These are phyloP conservation scores for Diglossa brunneiventris DNA, from an alignment of 2,113 vertebrate species.

Conservation along the genomic window DNA sequence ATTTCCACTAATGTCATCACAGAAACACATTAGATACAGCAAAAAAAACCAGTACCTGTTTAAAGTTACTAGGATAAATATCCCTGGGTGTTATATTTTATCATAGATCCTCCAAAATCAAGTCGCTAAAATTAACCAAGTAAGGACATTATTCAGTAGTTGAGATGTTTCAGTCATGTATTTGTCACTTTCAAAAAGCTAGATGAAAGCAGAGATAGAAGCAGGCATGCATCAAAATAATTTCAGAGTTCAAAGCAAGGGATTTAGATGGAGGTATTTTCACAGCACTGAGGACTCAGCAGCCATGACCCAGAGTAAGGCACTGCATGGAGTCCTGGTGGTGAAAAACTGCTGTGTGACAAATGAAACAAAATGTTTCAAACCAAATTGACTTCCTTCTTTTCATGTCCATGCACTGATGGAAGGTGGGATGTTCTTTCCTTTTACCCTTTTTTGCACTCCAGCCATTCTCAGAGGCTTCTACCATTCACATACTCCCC, in stretches of 20 bases:
- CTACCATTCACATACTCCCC: neutral
- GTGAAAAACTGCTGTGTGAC: neutral
- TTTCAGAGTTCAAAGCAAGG: neutral
- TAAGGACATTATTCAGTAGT: neutral
- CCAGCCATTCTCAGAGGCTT: neutral
- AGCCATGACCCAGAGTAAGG: neutral
- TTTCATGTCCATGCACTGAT: neutral
- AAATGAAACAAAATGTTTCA: neutral
- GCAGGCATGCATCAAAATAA: neutral
- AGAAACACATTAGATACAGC: neutral
- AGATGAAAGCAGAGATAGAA: neutral
- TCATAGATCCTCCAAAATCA: neutral
- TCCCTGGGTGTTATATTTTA: neutral
- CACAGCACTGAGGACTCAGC: neutral
- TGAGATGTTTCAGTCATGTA: neutral
- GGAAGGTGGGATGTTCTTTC: neutral
- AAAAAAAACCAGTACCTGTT: neutral
- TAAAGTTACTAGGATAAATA: neutral
- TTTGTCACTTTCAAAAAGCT: neutral
- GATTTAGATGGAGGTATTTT: neutral
- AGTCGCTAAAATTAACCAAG: neutral
- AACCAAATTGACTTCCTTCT: neutral
- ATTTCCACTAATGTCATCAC: neutral
- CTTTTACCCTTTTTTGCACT: neutral
- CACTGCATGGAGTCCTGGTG: accelerated